phyloP scores from a whole-genome alignment of 2,888 invertebrate genomes.

The Gnatocerus cornutus region DNA sequence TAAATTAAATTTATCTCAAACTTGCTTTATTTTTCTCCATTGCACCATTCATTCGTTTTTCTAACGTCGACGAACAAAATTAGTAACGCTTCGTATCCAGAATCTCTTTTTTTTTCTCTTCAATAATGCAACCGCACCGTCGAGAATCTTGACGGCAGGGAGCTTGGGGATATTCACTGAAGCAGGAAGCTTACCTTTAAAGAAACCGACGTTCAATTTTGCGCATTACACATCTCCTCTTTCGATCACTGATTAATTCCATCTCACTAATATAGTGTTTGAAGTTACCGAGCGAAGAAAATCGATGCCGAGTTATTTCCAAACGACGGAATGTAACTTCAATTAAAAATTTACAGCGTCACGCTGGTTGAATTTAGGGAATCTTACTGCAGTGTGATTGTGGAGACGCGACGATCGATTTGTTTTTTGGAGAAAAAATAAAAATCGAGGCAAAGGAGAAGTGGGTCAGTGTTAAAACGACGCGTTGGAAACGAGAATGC shows the following conservation, averaged over 20 bases:
- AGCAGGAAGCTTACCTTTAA: constrained; percentile 40
- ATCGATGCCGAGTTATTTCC: not conserved
- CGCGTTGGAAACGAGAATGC: not conserved
- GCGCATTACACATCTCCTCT: constrained; percentile 36
- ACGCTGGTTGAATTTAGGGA: not conserved
- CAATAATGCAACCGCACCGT: constrained; percentile 26
- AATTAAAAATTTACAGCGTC: constrained; percentile 3
- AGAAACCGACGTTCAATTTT: constrained; percentile 41
- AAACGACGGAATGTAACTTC: not conserved
- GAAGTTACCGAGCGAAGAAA: not conserved
- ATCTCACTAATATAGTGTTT: constrained; percentile 24
- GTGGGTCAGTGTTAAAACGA: not conserved
- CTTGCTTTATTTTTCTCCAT: constrained; percentile 23
- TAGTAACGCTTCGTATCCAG: constrained; percentile 23
- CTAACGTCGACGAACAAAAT: constrained; percentile 8
- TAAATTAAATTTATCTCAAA: constrained; percentile 32
- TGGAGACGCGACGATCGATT: constrained; percentile 15
- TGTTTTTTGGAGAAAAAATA: constrained; percentile 28
- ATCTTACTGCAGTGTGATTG: constrained; percentile 8
- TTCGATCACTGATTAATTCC: constrained; percentile 41
- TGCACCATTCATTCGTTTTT: constrained; percentile 17
- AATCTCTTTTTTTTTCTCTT: constrained; percentile 20
- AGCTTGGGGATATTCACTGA: constrained; percentile 32
- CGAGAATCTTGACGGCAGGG: constrained; percentile 25
- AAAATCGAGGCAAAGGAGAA: constrained; percentile 4